These are phyloP conservation scores for Atethmia centrago DNA, from an alignment of 2,888 invertebrate species.

Conservation along the genomic window DNA sequence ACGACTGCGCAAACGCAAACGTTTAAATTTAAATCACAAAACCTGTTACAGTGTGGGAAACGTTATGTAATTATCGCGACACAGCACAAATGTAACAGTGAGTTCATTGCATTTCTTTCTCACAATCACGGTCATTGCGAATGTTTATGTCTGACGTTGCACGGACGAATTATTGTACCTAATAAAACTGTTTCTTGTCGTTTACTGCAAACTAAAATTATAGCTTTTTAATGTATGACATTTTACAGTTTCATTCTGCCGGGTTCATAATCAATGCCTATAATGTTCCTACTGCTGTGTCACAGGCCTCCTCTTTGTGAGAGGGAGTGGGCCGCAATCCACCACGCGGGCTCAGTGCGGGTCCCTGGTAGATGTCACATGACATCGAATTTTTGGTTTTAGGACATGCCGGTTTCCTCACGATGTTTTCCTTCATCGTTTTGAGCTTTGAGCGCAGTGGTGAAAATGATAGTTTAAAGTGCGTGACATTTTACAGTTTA, in stretches of 20 bases:
- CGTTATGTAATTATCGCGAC: conserved; percentile 66
- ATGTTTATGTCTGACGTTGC: neutral
- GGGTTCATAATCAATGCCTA: too few relatives aligned
- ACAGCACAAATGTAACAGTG: conserved; percentile 62
- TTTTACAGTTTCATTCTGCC: conserved; percentile 8
- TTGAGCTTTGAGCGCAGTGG: too few relatives aligned
- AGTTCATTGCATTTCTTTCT: conserved; percentile 56
- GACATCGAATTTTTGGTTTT: too few relatives aligned
- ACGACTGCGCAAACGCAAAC: conserved; percentile 56
- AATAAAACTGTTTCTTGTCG: neutral
- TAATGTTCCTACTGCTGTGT: too few relatives aligned
- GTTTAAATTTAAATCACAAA: conserved; percentile 66
- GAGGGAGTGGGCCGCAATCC: too few relatives aligned
- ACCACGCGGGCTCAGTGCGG: too few relatives aligned
- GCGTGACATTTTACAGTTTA: neutral
- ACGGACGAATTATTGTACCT: neutral
- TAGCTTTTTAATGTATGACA: neutral
- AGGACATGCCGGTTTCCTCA: too few relatives aligned
- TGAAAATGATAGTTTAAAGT: neutral
- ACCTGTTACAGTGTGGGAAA: conserved; percentile 69
- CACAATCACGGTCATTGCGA: conserved; percentile 33
- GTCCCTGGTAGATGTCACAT: too few relatives aligned
- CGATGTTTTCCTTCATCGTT: too few relatives aligned
- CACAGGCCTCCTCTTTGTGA: too few relatives aligned
- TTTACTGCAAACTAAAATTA: neutral